Evolutionary conservation across 2,888 invertebrate species (phyloP), one percentile per base, ranked within the genome.

Genomic region (Sinhomidia bicolor): DNA sequence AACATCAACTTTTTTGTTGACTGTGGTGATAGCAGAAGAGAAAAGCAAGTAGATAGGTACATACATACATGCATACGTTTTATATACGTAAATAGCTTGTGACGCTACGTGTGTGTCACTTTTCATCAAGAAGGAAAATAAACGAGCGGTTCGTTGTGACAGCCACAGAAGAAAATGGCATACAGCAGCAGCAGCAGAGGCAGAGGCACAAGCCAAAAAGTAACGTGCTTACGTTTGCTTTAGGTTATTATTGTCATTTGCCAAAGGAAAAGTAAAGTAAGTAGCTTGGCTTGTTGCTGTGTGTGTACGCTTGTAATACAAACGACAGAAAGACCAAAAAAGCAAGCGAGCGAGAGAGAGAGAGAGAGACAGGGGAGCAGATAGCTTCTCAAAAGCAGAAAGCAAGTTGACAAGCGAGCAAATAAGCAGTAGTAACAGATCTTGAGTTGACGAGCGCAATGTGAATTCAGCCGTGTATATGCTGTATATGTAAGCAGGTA

Each of bases 381-480:
- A 62, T 36, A 62, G 71, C 74, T 57, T 74, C 62, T 44, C 44
- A 44, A 32, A 54, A 85, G 14, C 65, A 32, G 62, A 60, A 62
- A 84, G 23, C 29, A 78, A 76, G 60, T 86, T 80, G 86, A 86
- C 86, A 86, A 80, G 71, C 60, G 32, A 80, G 86, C 86, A 80
- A 86, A 86, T 80, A 86, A 26, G 32, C 41, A 79, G 57, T 26
- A 54, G 29, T 26, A 76, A 74, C n/a, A 54, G 51, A 76, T 76
- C 26, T 29, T 47, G n/a, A n/a, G n/a, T n/a, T n/a, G 12, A 26
- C 47, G 26, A 51, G 71, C n/a, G n/a, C 47, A 44, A 20, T 82
- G 54, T 62, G 44, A 12, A 57, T 36, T 32, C 36, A 54, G 54
- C n/a, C 41, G 71, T 41, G n/a, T n/a, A n/a, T n/a, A n/a, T n/a